Conservation (phyloP, 2,888 invertebrate species). For the Trachelus iudaicus region DNA sequence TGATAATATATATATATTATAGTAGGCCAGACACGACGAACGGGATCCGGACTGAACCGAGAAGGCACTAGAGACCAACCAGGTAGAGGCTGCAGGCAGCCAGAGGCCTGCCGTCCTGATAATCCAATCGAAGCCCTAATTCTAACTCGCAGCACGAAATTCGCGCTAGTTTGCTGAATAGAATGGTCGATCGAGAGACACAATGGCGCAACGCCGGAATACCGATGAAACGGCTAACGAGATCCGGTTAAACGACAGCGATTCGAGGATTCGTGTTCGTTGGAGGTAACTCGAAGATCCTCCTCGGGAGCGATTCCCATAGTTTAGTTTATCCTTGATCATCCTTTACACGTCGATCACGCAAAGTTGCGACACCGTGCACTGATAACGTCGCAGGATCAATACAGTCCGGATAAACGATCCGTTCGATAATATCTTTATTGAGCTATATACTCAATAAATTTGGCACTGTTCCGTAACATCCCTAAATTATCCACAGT, state of each 20-base stretch:
- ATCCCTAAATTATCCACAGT: background rate
- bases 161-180: conserved; percentile 64
- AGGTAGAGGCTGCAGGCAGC: conserved; percentile 23
- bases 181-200: conserved; percentile 52
- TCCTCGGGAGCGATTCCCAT: background rate
- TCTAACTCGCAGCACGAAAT: conserved; percentile 63
- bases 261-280: conserved; percentile 11
- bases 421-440: background rate
- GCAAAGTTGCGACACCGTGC: background rate
- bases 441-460: background rate
- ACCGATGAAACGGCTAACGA: conserved; percentile 50
- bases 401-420: background rate
- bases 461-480: background rate
- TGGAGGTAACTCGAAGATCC: background rate
- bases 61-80: conserved; percentile 48
- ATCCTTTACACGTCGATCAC: background rate
- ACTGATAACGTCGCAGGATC: background rate
- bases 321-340: background rate
- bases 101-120: conserved; percentile 48
- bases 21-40: background rate
- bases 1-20: background rate
- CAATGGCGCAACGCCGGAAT: conserved; percentile 53
- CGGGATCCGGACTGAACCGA: background rate
- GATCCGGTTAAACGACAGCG: conserved; percentile 47
- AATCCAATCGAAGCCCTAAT: conserved; percentile 65